Conservation (phyloP, 2,113 vertebrate genomes). For the Chaetodon auriga region DNA sequence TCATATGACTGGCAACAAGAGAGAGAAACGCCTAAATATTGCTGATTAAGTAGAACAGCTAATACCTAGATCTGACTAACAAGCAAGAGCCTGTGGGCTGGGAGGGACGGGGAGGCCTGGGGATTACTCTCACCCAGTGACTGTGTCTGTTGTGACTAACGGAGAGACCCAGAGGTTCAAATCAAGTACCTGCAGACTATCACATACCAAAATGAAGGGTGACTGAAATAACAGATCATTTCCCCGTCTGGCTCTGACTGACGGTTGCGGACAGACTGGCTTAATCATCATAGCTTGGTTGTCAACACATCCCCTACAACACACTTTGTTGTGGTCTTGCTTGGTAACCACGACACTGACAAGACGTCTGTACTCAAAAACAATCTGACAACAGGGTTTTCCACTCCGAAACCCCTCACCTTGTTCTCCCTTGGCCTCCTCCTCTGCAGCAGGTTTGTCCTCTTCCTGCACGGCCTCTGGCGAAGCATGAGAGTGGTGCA, state of each 20-base stretch:
- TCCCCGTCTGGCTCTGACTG: neutral
- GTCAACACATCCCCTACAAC: neutral
- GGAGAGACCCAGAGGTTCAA: neutral
- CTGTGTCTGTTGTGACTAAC: constrained; percentile 37
- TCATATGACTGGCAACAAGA: neutral
- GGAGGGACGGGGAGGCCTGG: neutral
- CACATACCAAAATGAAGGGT: constrained; percentile 54
- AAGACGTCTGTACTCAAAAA: neutral
- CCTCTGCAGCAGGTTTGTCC: constrained; percentile 54
- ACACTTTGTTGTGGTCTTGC: no score
- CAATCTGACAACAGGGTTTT: neutral
- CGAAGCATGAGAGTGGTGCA: neutral
- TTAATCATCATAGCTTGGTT: constrained; percentile 8
- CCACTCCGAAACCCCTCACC: constrained; percentile 10
- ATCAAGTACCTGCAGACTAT: neutral
- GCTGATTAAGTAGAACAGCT: neutral
- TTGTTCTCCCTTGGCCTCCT: constrained; percentile 41
- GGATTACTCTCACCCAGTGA: neutral
- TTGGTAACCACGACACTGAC: neutral
- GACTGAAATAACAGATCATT: neutral
- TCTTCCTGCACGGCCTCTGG: constrained; percentile 55
- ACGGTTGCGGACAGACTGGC: neutral
- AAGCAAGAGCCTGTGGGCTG: constrained; percentile 16
- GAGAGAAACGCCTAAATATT: neutral
- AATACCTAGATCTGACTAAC: constrained; percentile 16